Conservation (phyloP, 2,113 vertebrate genomes). For the Centropus bengalensis region DNA sequence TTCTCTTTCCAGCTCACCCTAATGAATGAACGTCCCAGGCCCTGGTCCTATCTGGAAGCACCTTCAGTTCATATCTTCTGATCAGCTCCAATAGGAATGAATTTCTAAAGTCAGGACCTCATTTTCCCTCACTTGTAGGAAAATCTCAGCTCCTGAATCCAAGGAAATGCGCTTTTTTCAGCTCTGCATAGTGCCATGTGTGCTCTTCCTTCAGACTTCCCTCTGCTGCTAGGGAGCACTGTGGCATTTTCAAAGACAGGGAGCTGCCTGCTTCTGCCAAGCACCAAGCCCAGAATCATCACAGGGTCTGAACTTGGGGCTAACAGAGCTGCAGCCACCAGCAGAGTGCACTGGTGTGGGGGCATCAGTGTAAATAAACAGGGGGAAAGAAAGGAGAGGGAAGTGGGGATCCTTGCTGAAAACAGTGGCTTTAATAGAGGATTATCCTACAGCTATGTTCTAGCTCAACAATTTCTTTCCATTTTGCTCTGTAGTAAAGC, state of each 20-base stretch:
- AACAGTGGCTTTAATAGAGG: not conserved
- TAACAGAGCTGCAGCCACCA: not conserved
- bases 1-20: not conserved
- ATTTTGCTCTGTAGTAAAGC: not conserved
- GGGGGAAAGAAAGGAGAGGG: not conserved
- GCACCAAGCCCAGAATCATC: fast-evolving
- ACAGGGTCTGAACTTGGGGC: fast-evolving
- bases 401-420: not conserved
- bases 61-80: not conserved
- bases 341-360: not conserved
- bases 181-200: not conserved
- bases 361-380: not conserved
- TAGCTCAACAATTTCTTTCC: not conserved
- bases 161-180: not conserved
- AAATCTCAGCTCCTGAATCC: not conserved
- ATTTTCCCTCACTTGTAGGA: not conserved
- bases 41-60: fast-evolving
- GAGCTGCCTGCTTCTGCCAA: not conserved
- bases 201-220: not conserved
- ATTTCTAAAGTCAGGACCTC: not conserved
- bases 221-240: not conserved
- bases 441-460: not conserved
- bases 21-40: not conserved
- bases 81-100: not conserved
- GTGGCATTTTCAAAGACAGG: not conserved